phyloP scores from a whole-genome alignment of 1,140 invertebrate species.

The Pogonus chalceus region DNA sequence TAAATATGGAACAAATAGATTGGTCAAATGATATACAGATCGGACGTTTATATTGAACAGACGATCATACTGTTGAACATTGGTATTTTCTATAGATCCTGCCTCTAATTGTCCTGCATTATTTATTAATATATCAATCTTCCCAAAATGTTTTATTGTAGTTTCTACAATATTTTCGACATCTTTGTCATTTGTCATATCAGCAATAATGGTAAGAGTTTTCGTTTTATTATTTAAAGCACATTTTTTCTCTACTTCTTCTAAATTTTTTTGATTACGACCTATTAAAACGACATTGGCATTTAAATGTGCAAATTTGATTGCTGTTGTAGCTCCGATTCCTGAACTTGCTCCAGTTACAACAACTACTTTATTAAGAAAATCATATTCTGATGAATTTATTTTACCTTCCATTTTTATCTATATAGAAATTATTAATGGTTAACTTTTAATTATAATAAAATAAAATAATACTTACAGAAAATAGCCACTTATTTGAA shows the following conservation, averaged over 20 bases:
- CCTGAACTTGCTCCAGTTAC: no score
- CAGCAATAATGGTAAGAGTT: constrained; percentile 45
- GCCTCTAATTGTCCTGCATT: constrained; percentile 76
- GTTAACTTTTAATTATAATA: no score
- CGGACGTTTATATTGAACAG: constrained; percentile 79
- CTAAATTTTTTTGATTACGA: constrained; percentile 53
- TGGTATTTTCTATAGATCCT: constrained; percentile 75
- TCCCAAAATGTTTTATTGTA: constrained; percentile 58
- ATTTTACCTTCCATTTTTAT: no score
- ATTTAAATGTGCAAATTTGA: neutral
- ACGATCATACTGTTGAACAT: constrained; percentile 71
- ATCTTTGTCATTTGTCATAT: constrained; percentile 67
- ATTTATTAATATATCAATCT: constrained; percentile 72
- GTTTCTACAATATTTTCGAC: constrained; percentile 58
- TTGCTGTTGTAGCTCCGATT: neutral
- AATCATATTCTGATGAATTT: no score
- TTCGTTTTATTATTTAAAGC: constrained; percentile 28
- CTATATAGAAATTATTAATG: no score
- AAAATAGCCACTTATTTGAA: no score
- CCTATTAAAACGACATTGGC: constrained; percentile 43
- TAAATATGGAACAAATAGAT: constrained; percentile 73
- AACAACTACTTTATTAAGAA: no score
- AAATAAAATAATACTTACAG: no score
- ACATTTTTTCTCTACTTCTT: constrained; percentile 49
- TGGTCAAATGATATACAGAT: constrained; percentile 73